Percentiles rank a stretch among this genome's conserved stretches.
These are phyloP conservation scores for Gastrophryne carolinensis DNA, from an alignment of 2,797 vertebrate genomes.

Conservation along the genomic window DNA sequence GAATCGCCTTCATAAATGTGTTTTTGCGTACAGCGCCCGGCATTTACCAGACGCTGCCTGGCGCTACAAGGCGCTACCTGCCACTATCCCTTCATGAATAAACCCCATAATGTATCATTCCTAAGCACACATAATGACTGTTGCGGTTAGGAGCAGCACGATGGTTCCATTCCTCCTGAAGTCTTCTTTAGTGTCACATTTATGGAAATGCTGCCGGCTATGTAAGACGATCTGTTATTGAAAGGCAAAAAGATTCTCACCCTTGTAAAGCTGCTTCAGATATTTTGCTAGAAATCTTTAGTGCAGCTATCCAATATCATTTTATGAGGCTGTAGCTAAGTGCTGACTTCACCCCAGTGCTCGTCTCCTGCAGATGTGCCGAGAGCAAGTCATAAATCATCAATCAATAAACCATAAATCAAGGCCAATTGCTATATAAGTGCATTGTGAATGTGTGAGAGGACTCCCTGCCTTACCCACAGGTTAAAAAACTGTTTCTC, in stretches of 20 bases:
- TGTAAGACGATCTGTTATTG: not conserved
- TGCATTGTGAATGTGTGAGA: too few species aligned
- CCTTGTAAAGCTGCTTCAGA: slow-evolving; percentile 4
- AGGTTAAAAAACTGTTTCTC: too few species aligned
- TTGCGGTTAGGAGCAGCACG: not conserved
- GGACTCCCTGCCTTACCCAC: too few species aligned
- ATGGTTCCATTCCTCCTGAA: not conserved
- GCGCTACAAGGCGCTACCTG: too few species aligned
- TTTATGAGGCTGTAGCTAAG: not conserved
- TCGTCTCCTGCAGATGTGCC: slow-evolving; percentile 16
- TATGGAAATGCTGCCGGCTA: slow-evolving; percentile 1
- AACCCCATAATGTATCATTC: too few species aligned
- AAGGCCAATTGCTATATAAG: not conserved
- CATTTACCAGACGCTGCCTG: too few species aligned
- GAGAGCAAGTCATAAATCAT: slow-evolving; percentile 11
- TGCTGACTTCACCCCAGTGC: not conserved
- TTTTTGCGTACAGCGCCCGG: too few species aligned
- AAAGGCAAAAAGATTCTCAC: slow-evolving; percentile 1
- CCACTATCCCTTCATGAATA: too few species aligned
- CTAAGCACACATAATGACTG: too few species aligned
- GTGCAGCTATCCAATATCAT: slow-evolving; percentile 9
- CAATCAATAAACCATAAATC: slow-evolving; percentile 22
- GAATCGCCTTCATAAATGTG: too few species aligned
- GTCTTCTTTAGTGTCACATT: not conserved
- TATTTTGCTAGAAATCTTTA: not conserved